Percentiles rank a stretch among this genome's conserved stretches.
phyloP scores from a whole-genome alignment of 2,113 vertebrate species.

The Trogon surrucura region DNA sequence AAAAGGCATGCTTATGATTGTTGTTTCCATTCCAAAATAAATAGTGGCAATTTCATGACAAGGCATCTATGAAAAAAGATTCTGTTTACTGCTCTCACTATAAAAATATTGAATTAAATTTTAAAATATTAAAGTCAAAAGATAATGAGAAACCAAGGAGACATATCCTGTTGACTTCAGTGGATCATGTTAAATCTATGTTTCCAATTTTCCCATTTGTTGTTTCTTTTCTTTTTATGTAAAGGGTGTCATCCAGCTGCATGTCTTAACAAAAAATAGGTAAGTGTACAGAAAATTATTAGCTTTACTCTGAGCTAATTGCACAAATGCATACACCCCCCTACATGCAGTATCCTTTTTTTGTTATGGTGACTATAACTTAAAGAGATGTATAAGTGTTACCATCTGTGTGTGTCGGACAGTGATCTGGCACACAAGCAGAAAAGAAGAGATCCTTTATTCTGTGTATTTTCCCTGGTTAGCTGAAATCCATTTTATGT shows the following conservation, averaged over 20 bases:
- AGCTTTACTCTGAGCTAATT: background rate
- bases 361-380: background rate
- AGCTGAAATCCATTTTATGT: background rate
- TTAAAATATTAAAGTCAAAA: background rate
- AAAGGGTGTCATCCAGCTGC: background rate
- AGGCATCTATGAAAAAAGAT: background rate
- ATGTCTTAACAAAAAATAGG: background rate
- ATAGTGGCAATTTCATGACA: background rate
- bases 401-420: background rate
- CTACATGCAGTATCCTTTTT: background rate
- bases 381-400: background rate
- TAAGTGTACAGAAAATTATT: background rate
- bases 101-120: background rate
- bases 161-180: background rate
- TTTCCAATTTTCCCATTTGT: background rate
- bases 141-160: background rate
- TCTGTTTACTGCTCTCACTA: background rate
- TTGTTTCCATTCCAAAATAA: conserved; percentile 2
- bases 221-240: background rate
- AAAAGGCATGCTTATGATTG: background rate
- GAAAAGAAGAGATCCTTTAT: background rate
- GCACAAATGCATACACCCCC: background rate
- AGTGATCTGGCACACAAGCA: background rate
- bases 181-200: background rate
- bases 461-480: background rate